Percentiles rank a stretch among this genome's conserved stretches.
Conservation (phyloP, 2,113 vertebrate genomes). For the Halichoerus grypus region DNA sequence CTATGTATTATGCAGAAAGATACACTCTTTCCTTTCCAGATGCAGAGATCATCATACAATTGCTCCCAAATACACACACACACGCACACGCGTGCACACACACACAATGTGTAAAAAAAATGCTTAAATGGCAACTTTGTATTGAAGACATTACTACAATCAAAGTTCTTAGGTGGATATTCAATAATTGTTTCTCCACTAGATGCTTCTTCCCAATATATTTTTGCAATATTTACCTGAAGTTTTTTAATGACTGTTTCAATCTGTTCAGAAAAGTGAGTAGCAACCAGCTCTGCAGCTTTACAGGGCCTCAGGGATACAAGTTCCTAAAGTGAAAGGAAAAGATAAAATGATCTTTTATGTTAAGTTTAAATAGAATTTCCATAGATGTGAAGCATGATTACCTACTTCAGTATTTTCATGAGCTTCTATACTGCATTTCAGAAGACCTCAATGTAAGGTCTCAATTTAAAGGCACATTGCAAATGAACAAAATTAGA, state of each 20-base stretch:
- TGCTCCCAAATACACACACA: background rate
- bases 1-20: conserved; percentile 20
- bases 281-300: conserved; percentile 94
- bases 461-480: conserved; percentile 14
- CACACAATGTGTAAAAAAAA: background rate
- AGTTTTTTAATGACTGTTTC: conserved; percentile 91
- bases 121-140: background rate
- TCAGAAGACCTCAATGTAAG: background rate
- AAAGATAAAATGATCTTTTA: conserved; percentile 35
- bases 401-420: background rate
- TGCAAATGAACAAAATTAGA: conserved; percentile 47
- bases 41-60: background rate
- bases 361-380: background rate
- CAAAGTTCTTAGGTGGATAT: background rate
- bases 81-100: background rate
- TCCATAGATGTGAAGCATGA: background rate
- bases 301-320: conserved; percentile 92
- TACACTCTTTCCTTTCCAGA: conserved; percentile 8
- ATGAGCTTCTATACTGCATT: background rate
- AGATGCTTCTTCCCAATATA: background rate
- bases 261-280: conserved; percentile 93
- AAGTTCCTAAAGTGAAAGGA: conserved; percentile 90
- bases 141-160: background rate
- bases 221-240: conserved; percentile 87
- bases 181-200: background rate